A percentile compares a stretch with the other conserved stretches of the same genome.
phyloP scores from a whole-genome alignment of 2,888 invertebrate genomes.

The Horisme vitalbata region DNA sequence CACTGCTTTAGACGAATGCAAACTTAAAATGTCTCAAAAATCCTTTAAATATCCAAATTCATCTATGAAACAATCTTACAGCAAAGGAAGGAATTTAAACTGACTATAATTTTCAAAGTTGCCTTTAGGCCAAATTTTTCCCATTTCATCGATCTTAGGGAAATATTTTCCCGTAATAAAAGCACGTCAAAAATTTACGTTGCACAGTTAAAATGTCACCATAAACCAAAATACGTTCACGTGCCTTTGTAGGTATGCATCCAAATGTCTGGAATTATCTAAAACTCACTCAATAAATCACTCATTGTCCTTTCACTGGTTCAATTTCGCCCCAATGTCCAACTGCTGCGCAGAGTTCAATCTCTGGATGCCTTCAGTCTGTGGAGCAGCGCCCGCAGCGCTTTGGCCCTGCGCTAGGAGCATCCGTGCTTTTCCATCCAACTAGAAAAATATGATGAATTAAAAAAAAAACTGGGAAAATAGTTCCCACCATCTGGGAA shows the following conservation, averaged over 20 bases:
- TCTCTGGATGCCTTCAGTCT: conserved; percentile 67
- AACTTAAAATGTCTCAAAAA: background rate
- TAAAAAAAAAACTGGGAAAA: too few relatives aligned
- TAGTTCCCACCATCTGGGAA: too few relatives aligned
- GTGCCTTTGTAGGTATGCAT: too few relatives aligned
- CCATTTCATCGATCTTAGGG: too few relatives aligned
- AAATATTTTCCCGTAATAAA: too few relatives aligned
- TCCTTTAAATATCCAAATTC: background rate
- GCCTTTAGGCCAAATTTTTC: too few relatives aligned
- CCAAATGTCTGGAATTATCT: background rate
- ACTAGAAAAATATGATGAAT: conserved; percentile 5
- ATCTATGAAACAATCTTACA: background rate
- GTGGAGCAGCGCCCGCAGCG: conserved; percentile 90
- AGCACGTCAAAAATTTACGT: too few relatives aligned
- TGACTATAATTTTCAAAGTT: too few relatives aligned
- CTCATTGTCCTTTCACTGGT: conserved; percentile 11
- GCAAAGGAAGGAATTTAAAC: background rate
- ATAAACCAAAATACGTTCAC: background rate
- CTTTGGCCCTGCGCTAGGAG: conserved; percentile 73
- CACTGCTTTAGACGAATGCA: conserved; percentile 24
- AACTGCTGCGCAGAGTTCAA: conserved; percentile 13
- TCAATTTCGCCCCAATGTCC: conserved; percentile 18
- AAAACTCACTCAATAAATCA: conserved; percentile 10
- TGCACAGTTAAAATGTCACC: too few relatives aligned
- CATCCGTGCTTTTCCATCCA: conserved; percentile 90